Evolutionary conservation across 2,113 vertebrate species (phyloP), one percentile per base, ranked within the genome.

Genomic region (Sciurus niger): DNA sequence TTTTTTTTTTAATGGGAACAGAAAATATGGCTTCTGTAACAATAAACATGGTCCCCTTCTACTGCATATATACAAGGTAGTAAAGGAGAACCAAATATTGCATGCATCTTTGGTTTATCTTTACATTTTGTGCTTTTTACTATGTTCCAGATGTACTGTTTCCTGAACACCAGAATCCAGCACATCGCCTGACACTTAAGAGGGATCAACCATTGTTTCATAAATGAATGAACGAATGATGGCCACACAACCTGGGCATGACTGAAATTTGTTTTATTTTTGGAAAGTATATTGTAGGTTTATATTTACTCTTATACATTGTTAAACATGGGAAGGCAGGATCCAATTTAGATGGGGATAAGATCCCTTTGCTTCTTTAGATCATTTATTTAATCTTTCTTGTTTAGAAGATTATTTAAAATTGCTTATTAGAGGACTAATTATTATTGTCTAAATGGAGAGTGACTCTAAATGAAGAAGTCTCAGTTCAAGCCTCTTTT

Each of bases 381-480:
- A 76, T 79, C 3, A 65, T 67, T 90, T 12, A 43, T 77, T 93
- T 85, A 40, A 43, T 73, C 40, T 53, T 93, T 65, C 68, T 86
- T 95, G 4, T 97, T 98, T 63, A 43, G 68, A 94, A 95, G 63
- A 74, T 24, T 58, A 48, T 67, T 83, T 86, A 51, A 94, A 94
- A 96, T 34, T 94, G 30, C 37, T 89, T 90, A 17, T 89, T 89
- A 93, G 60, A 18, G 17, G 8, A 2, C 76, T 77, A 40, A 40
- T 40, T 40, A 40, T 40, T 40, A 18, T 90, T 93, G 97, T 97
- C 84, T 88, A 97, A 78, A 96, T 94, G 48, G 24, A 96, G 96
- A 98, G 94, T 78, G 93, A 70, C 53, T 89, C 48, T 90, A 90
- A 98, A 97, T 60, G 25, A 96, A 84, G 93, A 97, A 65, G 91